Base-by-base conservation (phyloP, 2,797 vertebrate genomes). In the Huso huso region DNA sequence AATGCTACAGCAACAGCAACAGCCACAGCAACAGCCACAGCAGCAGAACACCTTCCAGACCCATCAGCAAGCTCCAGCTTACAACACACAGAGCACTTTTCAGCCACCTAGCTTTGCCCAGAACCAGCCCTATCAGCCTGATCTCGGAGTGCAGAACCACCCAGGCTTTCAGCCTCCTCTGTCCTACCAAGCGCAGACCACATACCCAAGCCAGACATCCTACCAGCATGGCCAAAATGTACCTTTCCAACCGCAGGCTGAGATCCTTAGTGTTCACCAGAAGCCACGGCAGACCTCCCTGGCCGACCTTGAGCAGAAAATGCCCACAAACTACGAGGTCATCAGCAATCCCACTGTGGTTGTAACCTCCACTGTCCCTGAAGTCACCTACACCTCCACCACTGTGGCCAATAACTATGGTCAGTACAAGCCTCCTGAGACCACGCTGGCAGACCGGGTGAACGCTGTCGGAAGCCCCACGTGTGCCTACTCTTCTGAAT, bases 311-410 rank as follows among this genome's bases (percentile, higher is more conserved):
- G 97, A 99, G 75, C 96, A 99, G 79, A 99, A 96, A 79, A 86
- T 95, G 23, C 92, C 94, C 53, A 98, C 96, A 63, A 99, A 97
- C 81, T 99, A 99, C 7, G 97, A 99, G 76, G 91, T 98, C 55
- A 94, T 99, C 0, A 76, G 87, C 66, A 89, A 91, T 8, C 89
- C 94, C 60, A 82, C 87, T 1, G 85, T 90, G 51, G 88, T 91
- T 61, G 89, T 94, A 72, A 91, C 94, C 58, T 92, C 94, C 2
- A 85, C 91, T 1, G 76, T 82, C 66, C 88, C 93, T 6, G 94
- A 98, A 0, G 82, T 86, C 68, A 83, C 84, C 63, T 95, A 94
- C 74, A 84, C 87, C 11, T 68, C 84, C 8, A 83, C 91, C 1
- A 84, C 81, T 0, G 83, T 80, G 0, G 90, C 86, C 37, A 85